Evolutionary conservation across 2,797 vertebrate genomes (phyloP), one percentile per base, ranked within the genome.

Genomic region (Arctocebus calabarensis): DNA sequence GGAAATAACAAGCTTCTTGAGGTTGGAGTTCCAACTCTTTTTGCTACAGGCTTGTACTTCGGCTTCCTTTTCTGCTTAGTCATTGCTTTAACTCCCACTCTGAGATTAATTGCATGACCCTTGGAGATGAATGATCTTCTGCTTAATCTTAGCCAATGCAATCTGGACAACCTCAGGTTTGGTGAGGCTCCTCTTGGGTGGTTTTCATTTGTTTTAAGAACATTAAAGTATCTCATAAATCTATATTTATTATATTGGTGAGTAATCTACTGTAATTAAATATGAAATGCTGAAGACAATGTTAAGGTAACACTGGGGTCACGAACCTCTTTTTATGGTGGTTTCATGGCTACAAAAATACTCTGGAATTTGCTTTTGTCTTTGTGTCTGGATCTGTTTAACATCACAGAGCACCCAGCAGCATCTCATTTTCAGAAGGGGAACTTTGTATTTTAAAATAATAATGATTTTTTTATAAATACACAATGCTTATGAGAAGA

Each of bases 191-290:
- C 95, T 95, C 85, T 66, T 94, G 97, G 88, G 91, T 95, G 96
- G 94, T 68, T 97, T 97, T 94, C 94, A 84, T 96, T 97, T 97
- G 88, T 96, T 96, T 98, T 98, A 97, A 97, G 92, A 97, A 68
- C 68, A 94, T 88, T 82, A 97, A 96, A 95, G 94, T 87, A 97
- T 96, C 96, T 93, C 96, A 97, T 97, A 98, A 97, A 98, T 97
- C 97, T 95, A 75, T 94, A 96, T 96, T 98, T 96, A 97, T 97
- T 97, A 96, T 97, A 95, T 95, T 92, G 92, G 81, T 96, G 91
- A 96, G 94, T 92, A 93, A 95, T 93, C 75, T 95, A 88, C 82
- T 96, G 12, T 96, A 97, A 97, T 97, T 98, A 97, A 97, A 96
- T 96, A 96, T 97, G 97, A 97, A 97, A 97, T 89, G 82, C 90